phyloP scores from a whole-genome alignment of 2,113 vertebrate species.

The Hemiscyllium ocellatum region DNA sequence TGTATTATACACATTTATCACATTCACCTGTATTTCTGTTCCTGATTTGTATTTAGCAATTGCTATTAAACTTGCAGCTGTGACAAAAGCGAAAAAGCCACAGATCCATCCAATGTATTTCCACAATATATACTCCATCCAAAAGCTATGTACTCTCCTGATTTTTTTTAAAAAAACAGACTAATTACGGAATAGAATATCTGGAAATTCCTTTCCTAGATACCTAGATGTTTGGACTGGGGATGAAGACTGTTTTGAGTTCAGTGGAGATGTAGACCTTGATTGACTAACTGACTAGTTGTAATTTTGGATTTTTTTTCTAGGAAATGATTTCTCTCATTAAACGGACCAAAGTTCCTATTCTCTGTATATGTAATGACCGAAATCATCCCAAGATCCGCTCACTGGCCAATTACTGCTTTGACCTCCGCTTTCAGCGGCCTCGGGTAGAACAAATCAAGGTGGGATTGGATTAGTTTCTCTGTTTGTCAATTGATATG shows the following conservation, averaged over 20 bases:
- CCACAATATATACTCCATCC: not conserved
- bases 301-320: slow-evolving; percentile 42
- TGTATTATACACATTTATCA: too few relatives aligned
- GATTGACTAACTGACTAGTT: not conserved
- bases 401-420: slow-evolving; percentile 87
- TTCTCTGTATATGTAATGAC: slow-evolving; percentile 98
- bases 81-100: not conserved
- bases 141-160: not conserved
- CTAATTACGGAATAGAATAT: not conserved
- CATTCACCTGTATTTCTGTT: not conserved
- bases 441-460: slow-evolving; percentile 93
- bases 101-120: not conserved
- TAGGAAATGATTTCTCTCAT: slow-evolving; percentile 89
- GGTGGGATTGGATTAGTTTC: slow-evolving; percentile 52
- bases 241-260: not conserved
- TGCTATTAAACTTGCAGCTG: not conserved
- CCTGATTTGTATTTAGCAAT: not conserved
- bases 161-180: not conserved
- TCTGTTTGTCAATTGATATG: not conserved
- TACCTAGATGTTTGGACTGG: not conserved
- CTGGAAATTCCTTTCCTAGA: not conserved
- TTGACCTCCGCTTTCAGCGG: slow-evolving; percentile 89
- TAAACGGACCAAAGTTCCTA: slow-evolving; percentile 82
- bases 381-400: slow-evolving; percentile 91
- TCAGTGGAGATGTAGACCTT: not conserved